Conservation (phyloP, 64 coral and sea anemone genomes). For the Actinia tenebrosa region DNA sequence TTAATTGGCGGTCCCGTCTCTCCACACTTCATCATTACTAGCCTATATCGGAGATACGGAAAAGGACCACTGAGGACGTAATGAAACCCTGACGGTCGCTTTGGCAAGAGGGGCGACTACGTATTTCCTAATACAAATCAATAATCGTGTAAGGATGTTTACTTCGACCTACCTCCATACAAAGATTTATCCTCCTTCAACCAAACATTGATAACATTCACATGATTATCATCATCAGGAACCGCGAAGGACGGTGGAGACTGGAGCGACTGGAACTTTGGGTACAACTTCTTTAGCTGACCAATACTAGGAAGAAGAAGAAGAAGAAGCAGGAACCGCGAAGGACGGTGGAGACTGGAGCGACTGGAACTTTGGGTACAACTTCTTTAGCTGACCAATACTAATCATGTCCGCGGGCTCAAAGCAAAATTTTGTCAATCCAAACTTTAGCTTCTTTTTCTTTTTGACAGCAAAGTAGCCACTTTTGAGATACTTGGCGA, state of each 20-base stretch:
- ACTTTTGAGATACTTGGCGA: constrained; percentile 9
- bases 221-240: constrained; percentile 13
- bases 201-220: constrained; percentile 34
- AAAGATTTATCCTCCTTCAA: constrained; percentile 43
- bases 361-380: constrained; percentile 35
- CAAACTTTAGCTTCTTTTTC: not conserved
- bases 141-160: no score
- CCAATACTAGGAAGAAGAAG: no score
- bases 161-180: constrained; percentile 12
- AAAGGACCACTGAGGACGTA: no score
- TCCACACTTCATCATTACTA: no score
- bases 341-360: constrained; percentile 32
- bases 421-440: constrained; percentile 22
- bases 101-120: no score
- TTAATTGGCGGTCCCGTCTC: no score
- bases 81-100: no score
- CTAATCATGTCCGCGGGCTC: constrained; percentile 34
- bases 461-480: constrained; percentile 45
- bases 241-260: constrained; percentile 23
- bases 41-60: no score
- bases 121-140: no score
- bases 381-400: constrained; percentile 30
- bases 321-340: no score
- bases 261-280: constrained; percentile 21
- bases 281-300: constrained; percentile 37